phyloP scores from a whole-genome alignment of 2,888 invertebrate genomes.

The Augiades crinisus region DNA sequence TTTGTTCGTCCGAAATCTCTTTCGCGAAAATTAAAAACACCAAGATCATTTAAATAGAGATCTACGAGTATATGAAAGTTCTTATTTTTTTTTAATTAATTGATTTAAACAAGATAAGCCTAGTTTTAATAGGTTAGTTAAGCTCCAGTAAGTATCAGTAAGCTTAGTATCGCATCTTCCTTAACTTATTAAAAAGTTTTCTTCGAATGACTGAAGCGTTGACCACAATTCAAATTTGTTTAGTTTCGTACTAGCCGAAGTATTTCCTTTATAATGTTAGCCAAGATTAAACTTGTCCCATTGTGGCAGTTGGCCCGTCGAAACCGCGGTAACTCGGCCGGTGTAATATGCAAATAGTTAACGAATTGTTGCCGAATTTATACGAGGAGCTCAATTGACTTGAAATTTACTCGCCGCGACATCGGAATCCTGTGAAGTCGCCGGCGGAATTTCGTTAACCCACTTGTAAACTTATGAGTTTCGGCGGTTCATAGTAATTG shows the following conservation, averaged over 20 bases:
- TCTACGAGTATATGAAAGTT: too few species aligned
- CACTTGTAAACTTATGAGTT: constrained; percentile 9
- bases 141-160: too few species aligned
- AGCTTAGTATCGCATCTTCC: too few species aligned
- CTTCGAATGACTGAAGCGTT: too few species aligned
- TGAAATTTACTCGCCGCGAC: constrained; percentile 12
- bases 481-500: not conserved
- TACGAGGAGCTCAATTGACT: constrained; percentile 16
- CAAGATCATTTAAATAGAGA: too few species aligned
- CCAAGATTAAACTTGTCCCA: constrained; percentile 1
- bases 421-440: constrained; percentile 8
- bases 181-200: too few species aligned
- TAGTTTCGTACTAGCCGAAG: not conserved
- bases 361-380: constrained; percentile 17
- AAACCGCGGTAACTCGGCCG: not conserved
- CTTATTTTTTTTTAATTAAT: too few species aligned
- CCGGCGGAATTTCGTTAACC: constrained; percentile 13
- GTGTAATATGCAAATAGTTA: constrained; percentile 25
- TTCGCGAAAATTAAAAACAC: too few species aligned
- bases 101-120: too few species aligned
- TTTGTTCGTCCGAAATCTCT: too few species aligned
- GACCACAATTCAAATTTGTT: not conserved
- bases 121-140: too few species aligned
- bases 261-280: not conserved
- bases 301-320: not conserved